Evolutionary conservation across 1,140 invertebrate species (phyloP), one percentile per base, ranked within the genome.

Genomic region (Temnothorax nylanderi): DNA sequence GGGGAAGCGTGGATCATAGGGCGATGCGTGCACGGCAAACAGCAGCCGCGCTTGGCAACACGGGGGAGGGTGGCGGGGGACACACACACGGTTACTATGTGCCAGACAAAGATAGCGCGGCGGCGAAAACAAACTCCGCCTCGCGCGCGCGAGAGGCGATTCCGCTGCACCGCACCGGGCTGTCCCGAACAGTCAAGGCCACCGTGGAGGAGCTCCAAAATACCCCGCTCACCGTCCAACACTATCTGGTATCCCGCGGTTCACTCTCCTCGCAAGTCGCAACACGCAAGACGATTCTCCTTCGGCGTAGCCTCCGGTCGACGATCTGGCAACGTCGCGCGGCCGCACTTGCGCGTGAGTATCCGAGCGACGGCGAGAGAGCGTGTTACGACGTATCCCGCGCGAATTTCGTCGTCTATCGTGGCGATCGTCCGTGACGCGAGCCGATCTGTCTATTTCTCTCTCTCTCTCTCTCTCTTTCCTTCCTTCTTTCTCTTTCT

Each of bases 311-410:
- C 77, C 77, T 58, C 72, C 64, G 72, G 58, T 4, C 13, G 62
- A 65, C 32, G 58, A 92, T 60, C 80, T 72, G 93, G 93, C 94
- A 94, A 94, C 93, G 84, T 86, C 77, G 92, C 89, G 71, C 13
- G 65, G n/a, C 54, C 90, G 89, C 92, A 91, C 92, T 93, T 91
- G 92, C 90, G 90, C 85, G 88, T 77, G 86, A 90, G 86, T 44
- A 74, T 71, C 62, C 81, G 21, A 87, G 64, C 77, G 85, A 85
- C 75, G 74, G 65, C 84, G 72, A 85, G 80, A 74, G 80, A 84
- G 64, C 88, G 90, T 91, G 91, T 47, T 85, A 80, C 89, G 88
- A 90, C 62, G 87, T 90, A 34, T 90, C 89, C 89, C 78, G 88
- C 89, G 88, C 89, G 69, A 87, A 89, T 80, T 84, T 87, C 72